Evolutionary conservation across 2,888 invertebrate species (phyloP).

Genomic region (Rambutsinella grinnellia): DNA sequence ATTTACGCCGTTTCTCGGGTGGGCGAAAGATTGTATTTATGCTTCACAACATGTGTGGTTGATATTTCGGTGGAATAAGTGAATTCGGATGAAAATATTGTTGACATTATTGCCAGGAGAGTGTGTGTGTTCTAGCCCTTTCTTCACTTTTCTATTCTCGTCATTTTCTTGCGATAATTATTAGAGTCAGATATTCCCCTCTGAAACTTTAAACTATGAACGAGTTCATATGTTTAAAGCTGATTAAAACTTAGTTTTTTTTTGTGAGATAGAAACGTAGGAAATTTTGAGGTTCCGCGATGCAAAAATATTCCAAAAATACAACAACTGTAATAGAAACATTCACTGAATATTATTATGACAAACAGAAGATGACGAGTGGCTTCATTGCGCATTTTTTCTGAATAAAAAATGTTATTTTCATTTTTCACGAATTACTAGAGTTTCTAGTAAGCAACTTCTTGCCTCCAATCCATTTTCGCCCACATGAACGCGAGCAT

Average conservation of each 20-base stretch:
- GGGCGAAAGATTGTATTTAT: slow-evolving; percentile 12
- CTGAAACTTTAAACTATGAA: background rate
- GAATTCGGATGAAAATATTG: slow-evolving; percentile 28
- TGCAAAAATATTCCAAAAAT: slow-evolving; percentile 52
- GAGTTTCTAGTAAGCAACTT: slow-evolving; percentile 25
- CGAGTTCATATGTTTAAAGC: background rate
- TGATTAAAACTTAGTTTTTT: too few relatives aligned
- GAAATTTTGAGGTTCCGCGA: too few relatives aligned
- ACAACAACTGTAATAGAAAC: slow-evolving; percentile 42
- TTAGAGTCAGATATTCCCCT: too few relatives aligned
- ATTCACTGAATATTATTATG: slow-evolving; percentile 46
- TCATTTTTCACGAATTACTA: slow-evolving; percentile 13
- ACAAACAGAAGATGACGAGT: slow-evolving; percentile 54
- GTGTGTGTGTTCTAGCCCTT: slow-evolving; percentile 12
- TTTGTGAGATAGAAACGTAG: background rate
- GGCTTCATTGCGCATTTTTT: slow-evolving; percentile 43
- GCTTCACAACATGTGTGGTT: slow-evolving; percentile 14
- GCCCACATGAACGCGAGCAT: too few relatives aligned
- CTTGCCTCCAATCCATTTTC: slow-evolving; percentile 36
- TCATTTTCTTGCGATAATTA: too few relatives aligned
- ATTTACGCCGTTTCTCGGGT: background rate
- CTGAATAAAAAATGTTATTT: background rate
- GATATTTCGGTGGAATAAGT: background rate
- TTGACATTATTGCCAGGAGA: slow-evolving; percentile 33
- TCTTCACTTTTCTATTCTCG: too few relatives aligned